phyloP scores from a whole-genome alignment of 2,888 invertebrate species.

The Ditula angustiorana region DNA sequence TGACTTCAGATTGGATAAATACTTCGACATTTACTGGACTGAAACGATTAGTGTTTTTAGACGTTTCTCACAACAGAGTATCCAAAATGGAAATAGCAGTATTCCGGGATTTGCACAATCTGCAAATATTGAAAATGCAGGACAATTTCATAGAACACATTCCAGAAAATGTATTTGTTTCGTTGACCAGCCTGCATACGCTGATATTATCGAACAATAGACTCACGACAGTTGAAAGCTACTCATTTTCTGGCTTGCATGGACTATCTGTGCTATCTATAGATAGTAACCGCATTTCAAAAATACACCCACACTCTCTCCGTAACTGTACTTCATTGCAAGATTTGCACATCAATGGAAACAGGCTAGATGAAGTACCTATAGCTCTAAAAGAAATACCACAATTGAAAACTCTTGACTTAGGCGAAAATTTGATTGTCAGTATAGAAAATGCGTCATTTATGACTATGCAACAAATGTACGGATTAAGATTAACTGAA shows the following conservation, averaged over 20 bases:
- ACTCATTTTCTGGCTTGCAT: conserved; percentile 91
- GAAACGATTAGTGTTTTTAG: conserved; percentile 90
- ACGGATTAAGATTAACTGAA: conserved; percentile 92
- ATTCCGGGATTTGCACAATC: conserved; percentile 91
- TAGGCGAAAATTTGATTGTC: conserved; percentile 94
- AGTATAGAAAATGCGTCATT: conserved; percentile 92
- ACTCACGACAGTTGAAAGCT: conserved; percentile 90
- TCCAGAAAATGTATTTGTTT: conserved; percentile 91
- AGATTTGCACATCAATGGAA: conserved; percentile 93
- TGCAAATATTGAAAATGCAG: conserved; percentile 92
- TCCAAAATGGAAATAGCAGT: conserved; percentile 90
- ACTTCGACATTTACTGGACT: conserved; percentile 92
- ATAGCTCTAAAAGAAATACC: conserved; percentile 90
- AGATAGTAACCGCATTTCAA: conserved; percentile 92
- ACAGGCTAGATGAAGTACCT: conserved; percentile 91
- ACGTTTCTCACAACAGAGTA: conserved; percentile 91
- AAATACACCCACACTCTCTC: conserved; percentile 90
- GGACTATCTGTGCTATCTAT: conserved; percentile 91
- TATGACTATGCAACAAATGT: conserved; percentile 91
- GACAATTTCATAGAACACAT: conserved; percentile 91
- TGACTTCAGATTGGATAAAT: conserved; percentile 93
- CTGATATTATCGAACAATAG: conserved; percentile 93
- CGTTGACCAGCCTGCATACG: conserved; percentile 92
- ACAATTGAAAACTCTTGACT: conserved; percentile 91
- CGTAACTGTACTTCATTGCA: conserved; percentile 92